Base-by-base conservation (phyloP, 2,888 invertebrate species). In the Clistopyga incitator region DNA sequence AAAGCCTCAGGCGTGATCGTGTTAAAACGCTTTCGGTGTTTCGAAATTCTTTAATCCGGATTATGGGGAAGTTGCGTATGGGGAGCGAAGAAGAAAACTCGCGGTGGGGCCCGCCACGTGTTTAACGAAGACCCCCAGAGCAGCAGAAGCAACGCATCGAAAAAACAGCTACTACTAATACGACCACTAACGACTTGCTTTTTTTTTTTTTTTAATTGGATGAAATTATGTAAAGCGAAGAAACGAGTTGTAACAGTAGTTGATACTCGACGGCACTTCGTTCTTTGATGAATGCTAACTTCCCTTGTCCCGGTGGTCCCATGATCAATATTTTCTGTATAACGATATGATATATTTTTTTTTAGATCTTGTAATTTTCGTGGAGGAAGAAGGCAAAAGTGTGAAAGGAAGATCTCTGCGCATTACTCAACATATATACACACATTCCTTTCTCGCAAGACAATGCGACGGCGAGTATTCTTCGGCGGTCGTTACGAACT, bases 11-110 rank as follows among this genome's bases (percentile, higher is more conserved):
- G 82, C 81, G 83, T 83, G 86, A 86, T 87, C 87, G 85, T 88
- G 90, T 91, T 92, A 92, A 93, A 92, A 92, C 89, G 91, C 89
- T 92, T 93, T 92, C 86, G 91, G 84, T 93, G 92, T 92, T 92
- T 89, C 87, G 85, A 88, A 88, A 91, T 89, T 88, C 87, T 89
- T 90, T 92, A 91, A 93, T 92, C 93, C 92, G 93, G 93, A 92
- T 93, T 92, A 92, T 86, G 87, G 78, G 80, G 76, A 84, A 86
- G 76, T 84, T 84, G 84, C 82, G 64, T 45, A 59, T 50, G 47
- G 59, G 54, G 38, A 42, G 18, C 20, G 67, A 29, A 47, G 25
- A 47, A 56, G 56, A 50, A 42, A 78, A 78, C 47, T 29, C 50
- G 67, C 54, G 67, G 77, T 76, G 65, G 61, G 61, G 71, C 67